A percentile compares a stretch with the other conserved stretches of the same genome.
phyloP scores from a whole-genome alignment of 2,113 vertebrate species.

The Sitta europaea region DNA sequence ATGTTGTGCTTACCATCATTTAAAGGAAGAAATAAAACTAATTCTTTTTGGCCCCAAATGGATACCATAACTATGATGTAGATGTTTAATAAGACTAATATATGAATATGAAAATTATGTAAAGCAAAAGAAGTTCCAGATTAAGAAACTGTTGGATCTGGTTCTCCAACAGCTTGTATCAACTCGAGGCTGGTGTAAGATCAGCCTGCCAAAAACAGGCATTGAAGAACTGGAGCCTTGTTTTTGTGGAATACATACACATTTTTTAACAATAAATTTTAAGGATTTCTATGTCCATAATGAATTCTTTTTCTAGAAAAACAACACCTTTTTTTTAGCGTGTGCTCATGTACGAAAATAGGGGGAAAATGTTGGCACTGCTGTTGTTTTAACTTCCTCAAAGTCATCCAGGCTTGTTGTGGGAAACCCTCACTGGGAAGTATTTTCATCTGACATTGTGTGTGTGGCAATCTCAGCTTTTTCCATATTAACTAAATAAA shows the following conservation, averaged over 20 bases:
- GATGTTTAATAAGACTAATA: background rate
- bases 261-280: background rate
- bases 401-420: background rate
- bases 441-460: background rate
- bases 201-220: background rate
- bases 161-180: background rate
- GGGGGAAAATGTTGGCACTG: fast-evolving
- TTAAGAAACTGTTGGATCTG: background rate
- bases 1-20: background rate
- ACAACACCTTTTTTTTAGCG: background rate
- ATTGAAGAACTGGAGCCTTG: background rate
- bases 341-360: background rate
- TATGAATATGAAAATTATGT: background rate
- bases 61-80: background rate
- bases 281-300: background rate
- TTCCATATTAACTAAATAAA: background rate
- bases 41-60: background rate
- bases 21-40: background rate
- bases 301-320: background rate
- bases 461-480: background rate
- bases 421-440: background rate
- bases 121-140: background rate
- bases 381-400: background rate
- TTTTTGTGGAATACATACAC: background rate
- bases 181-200: background rate